Percentiles rank a stretch among this genome's conserved stretches.
These are phyloP conservation scores for Myanophis thanlyinensis DNA, from an alignment of 2,113 vertebrate genomes.

Conservation along the genomic window DNA sequence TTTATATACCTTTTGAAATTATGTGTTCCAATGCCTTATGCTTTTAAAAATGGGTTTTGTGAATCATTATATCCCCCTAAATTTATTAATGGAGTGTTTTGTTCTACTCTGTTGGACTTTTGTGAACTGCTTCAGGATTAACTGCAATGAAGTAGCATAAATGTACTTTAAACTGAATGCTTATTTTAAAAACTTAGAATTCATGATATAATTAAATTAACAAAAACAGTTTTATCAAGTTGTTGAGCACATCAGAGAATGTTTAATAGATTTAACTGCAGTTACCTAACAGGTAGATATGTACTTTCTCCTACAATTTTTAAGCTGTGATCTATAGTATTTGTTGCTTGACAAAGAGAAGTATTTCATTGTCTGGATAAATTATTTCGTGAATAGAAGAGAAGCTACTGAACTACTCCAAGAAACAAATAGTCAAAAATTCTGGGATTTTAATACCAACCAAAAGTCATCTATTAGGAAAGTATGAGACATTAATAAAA, in stretches of 20 bases:
- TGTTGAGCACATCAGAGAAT: not conserved
- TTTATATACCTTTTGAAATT: not conserved
- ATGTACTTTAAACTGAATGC: not conserved
- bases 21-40: not conserved
- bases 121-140: not conserved
- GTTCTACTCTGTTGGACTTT: not conserved
- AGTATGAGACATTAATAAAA: not conserved
- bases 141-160: not conserved
- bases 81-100: not conserved
- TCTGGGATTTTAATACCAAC: not conserved
- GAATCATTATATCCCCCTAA: not conserved
- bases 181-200: not conserved
- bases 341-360: not conserved
- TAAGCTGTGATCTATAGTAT: not conserved
- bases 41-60: not conserved
- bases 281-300: not conserved
- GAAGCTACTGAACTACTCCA: not conserved
- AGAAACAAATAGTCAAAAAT: not conserved
- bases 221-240: not conserved
- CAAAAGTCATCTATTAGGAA: not conserved
- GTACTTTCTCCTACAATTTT: not conserved
- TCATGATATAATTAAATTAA: not conserved
- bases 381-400: not conserved
- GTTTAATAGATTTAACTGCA: not conserved
- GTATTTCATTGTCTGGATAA: not conserved